These are phyloP conservation scores for Cordylochernes scorpioides DNA, from an alignment of 2,888 invertebrate species.

Conservation along the genomic window DNA sequence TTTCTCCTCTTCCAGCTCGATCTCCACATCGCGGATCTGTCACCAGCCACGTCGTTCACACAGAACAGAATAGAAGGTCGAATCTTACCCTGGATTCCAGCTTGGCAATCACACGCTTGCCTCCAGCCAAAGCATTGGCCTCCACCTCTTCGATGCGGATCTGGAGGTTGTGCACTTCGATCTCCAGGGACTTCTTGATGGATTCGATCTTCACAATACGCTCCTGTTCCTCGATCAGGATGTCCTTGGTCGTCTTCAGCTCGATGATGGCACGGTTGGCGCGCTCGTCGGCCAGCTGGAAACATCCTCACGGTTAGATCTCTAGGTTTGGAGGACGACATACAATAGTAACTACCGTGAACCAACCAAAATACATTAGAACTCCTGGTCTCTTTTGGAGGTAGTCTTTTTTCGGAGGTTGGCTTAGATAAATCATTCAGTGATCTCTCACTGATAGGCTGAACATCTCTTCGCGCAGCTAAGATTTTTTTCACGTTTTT, in stretches of 20 bases:
- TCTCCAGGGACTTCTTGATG: slow-evolving; percentile 86
- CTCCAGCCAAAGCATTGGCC: slow-evolving; percentile 82
- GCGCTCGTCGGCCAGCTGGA: slow-evolving; percentile 47
- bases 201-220: slow-evolving; percentile 88
- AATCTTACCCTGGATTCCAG: slow-evolving; percentile 48
- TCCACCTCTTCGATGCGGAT: slow-evolving; percentile 84
- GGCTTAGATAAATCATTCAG: too few species aligned
- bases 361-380: too few species aligned
- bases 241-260: slow-evolving; percentile 74
- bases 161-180: slow-evolving; percentile 82
- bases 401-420: too few species aligned
- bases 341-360: neutral
- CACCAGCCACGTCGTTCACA: neutral
- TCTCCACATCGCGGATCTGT: slow-evolving; percentile 64
- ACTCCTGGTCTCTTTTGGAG: neutral
- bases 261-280: slow-evolving; percentile 75
- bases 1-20: slow-evolving; percentile 85
- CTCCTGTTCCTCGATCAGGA: slow-evolving; percentile 82
- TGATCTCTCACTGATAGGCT: too few species aligned
- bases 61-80: neutral
- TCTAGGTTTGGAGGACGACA: neutral
- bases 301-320: neutral
- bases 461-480: too few species aligned
- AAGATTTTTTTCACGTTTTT: too few species aligned
- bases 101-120: slow-evolving; percentile 89